phyloP scores from a whole-genome alignment of 1,140 invertebrate genomes.

The Campoletis sonorensis region DNA sequence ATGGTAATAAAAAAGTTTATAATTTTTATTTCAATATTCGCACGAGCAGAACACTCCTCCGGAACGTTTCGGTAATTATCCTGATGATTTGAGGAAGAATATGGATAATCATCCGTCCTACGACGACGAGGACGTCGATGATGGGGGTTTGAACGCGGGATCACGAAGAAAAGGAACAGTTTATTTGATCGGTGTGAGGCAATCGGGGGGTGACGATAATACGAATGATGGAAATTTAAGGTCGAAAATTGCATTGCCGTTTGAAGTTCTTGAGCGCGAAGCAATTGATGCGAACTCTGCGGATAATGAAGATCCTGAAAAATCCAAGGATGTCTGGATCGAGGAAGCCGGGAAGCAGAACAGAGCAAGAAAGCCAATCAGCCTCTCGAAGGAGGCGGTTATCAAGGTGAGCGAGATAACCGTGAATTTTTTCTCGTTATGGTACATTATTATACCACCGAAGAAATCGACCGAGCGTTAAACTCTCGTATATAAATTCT shows the following conservation, averaged over 20 bases:
- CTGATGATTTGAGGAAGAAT: background rate
- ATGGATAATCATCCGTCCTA: slow-evolving; percentile 28
- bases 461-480: slow-evolving; percentile 18
- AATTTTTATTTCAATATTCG: background rate
- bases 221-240: background rate
- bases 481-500: slow-evolving; percentile 23
- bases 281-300: background rate
- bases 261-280: slow-evolving; percentile 28
- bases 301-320: slow-evolving; percentile 4
- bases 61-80: background rate
- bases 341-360: slow-evolving; percentile 13
- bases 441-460: background rate
- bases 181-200: slow-evolving; percentile 38
- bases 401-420: slow-evolving; percentile 46
- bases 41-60: slow-evolving; percentile 16
- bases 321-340: slow-evolving; percentile 41
- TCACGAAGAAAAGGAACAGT: slow-evolving; percentile 34
- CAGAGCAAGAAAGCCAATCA: slow-evolving; percentile 28
- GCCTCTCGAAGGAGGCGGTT: slow-evolving; percentile 40
- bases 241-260: slow-evolving; percentile 37
- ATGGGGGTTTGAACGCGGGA: slow-evolving; percentile 11
- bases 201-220: slow-evolving; percentile 14
- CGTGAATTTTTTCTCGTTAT: slow-evolving; percentile 12
- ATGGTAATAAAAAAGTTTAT: background rate
- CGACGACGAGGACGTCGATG: slow-evolving; percentile 14